These are phyloP conservation scores for Neoseiulus cucumeris DNA, from an alignment of 1,140 invertebrate species.

Conservation along the genomic window DNA sequence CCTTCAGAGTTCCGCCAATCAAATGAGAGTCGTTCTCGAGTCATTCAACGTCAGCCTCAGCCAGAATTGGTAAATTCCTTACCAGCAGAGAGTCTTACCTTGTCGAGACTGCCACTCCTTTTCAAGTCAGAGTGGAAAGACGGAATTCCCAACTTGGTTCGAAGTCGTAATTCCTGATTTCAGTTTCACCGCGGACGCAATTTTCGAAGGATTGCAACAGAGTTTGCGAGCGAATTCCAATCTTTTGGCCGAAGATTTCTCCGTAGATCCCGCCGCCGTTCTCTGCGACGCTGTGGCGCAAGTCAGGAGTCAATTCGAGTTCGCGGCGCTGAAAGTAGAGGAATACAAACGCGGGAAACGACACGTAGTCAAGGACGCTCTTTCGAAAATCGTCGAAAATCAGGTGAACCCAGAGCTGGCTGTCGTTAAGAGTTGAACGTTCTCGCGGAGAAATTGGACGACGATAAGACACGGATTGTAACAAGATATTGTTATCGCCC, in stretches of 20 bases:
- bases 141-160: not conserved
- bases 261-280: not conserved
- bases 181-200: slow-evolving; percentile 8
- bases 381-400: not conserved
- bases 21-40: not conserved
- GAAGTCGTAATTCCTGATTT: not conserved
- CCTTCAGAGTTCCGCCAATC: not conserved
- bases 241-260: not conserved
- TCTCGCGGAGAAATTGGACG: too few relatives aligned
- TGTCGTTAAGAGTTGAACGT: too few relatives aligned
- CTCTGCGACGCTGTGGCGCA: not conserved
- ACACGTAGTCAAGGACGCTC: not conserved
- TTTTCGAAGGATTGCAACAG: not conserved
- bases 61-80: not conserved
- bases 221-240: not conserved
- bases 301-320: not conserved
- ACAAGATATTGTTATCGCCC: not conserved
- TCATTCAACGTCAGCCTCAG: slow-evolving; percentile 3
- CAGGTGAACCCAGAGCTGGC: too few relatives aligned
- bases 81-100: too few relatives aligned
- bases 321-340: not conserved
- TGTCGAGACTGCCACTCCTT: too few relatives aligned
- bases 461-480: not conserved
- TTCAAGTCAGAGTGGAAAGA: too few relatives aligned
- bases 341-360: slow-evolving; percentile 5